Evolutionary conservation across 2,888 invertebrate species (phyloP).

Genomic region (Podotricha telesiphe): DNA sequence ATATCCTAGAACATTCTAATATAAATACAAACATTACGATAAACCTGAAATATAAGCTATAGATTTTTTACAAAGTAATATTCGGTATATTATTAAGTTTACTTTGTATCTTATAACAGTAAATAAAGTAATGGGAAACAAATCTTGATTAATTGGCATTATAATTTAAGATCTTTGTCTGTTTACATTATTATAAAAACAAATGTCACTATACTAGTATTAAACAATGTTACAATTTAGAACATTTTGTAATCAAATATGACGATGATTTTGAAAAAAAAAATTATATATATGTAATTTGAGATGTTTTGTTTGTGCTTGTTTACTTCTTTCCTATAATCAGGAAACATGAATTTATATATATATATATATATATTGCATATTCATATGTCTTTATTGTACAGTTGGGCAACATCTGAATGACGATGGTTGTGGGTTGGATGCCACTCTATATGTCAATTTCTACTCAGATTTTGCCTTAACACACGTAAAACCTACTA

Average conservation of each 20-base stretch:
- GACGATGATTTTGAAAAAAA: not conserved
- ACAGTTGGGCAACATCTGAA: no score
- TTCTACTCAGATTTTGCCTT: no score
- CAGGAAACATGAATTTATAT: not conserved
- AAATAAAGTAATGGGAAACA: not conserved
- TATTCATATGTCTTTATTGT: no score
- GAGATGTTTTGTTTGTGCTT: not conserved
- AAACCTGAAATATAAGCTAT: no score
- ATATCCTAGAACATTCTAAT: slow-evolving; percentile 1
- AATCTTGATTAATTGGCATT: slow-evolving; percentile 1
- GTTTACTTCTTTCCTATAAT: not conserved
- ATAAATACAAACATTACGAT: no score
- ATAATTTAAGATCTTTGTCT: not conserved
- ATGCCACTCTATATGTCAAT: no score
- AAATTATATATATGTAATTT: not conserved
- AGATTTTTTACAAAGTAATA: no score
- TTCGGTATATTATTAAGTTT: not conserved
- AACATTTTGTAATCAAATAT: not conserved
- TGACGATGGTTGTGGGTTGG: no score
- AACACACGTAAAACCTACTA: no score
- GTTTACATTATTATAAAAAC: not conserved
- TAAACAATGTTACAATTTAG: no score
- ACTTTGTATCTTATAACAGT: slow-evolving; percentile 3
- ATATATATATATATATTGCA: not conserved
- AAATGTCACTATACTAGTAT: no score